A percentile compares a stretch with the other conserved stretches of the same genome.
phyloP scores from a whole-genome alignment of 2,797 vertebrate genomes.

The Heteromormyrus szaboi region DNA sequence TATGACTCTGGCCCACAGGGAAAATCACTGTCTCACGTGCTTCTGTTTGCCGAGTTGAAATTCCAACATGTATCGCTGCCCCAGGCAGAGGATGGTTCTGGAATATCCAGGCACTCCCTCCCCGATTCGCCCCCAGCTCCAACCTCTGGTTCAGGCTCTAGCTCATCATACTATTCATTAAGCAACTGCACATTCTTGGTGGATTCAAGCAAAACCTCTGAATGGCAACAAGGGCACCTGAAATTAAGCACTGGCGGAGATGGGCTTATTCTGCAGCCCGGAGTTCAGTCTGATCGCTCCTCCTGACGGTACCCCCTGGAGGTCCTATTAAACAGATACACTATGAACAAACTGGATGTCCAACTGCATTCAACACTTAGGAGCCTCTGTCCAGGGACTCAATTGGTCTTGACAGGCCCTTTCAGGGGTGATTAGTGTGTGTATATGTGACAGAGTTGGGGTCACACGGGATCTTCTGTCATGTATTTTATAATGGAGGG shows the following conservation, averaged over 20 bases:
- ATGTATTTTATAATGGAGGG: conserved; percentile 2
- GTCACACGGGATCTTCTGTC: not conserved
- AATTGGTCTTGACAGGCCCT: conserved; percentile 25
- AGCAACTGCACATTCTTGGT: not conserved
- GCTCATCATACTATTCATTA: not conserved
- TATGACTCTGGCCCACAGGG: not conserved
- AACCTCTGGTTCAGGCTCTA: not conserved
- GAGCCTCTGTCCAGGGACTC: not conserved
- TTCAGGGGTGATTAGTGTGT: conserved; percentile 29
- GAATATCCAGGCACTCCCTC: not conserved
- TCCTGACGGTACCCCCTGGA: not conserved
- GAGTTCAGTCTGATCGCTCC: not conserved
- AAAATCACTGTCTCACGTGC: not conserved
- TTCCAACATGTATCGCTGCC: not conserved
- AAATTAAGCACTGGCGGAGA: not conserved
- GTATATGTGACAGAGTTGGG: conserved; percentile 7
- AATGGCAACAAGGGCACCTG: conserved; percentile 2
- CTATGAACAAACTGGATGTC: not conserved
- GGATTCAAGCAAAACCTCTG: not conserved
- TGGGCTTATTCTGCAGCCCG: not conserved
- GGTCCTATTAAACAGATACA: conserved; percentile 9
- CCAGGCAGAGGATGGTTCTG: not conserved
- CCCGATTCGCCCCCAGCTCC: not conserved
- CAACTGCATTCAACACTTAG: not conserved
- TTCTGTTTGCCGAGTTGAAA: not conserved